Evolutionary conservation across 2,797 vertebrate species (phyloP).

Genomic region (Enteromius thamalakanensis): DNA sequence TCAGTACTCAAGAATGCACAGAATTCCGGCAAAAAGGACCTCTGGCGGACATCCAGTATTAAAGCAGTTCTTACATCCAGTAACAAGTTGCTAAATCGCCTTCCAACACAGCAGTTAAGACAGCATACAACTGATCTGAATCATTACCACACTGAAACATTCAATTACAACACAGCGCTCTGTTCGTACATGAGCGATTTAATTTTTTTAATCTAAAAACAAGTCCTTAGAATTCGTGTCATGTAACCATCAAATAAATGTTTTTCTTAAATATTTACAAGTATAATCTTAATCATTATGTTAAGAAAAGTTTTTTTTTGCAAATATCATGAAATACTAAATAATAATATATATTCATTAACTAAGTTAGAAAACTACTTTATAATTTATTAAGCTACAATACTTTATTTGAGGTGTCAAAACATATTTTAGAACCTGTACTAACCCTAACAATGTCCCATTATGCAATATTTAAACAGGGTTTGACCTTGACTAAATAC

Average conservation of each 20-base stretch:
- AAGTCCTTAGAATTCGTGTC: background rate
- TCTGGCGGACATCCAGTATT: conserved; percentile 33
- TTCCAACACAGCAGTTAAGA: background rate
- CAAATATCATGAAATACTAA: too few relatives aligned
- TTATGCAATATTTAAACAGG: too few relatives aligned
- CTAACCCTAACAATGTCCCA: too few relatives aligned
- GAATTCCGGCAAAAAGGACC: conserved; percentile 3
- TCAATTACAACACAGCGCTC: background rate
- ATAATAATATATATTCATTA: too few relatives aligned
- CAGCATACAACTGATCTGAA: background rate
- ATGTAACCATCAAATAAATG: background rate
- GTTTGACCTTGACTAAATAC: too few relatives aligned
- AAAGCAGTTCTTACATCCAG: background rate
- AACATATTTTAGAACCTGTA: too few relatives aligned
- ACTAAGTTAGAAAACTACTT: too few relatives aligned
- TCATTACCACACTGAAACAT: background rate
- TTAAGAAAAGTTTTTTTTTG: too few relatives aligned
- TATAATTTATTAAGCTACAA: too few relatives aligned
- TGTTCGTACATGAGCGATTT: background rate
- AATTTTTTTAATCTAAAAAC: background rate
- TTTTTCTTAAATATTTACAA: background rate
- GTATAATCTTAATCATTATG: too few relatives aligned
- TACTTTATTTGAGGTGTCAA: too few relatives aligned
- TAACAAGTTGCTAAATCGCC: conserved; percentile 13
- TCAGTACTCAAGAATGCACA: background rate